Base-by-base conservation (phyloP, 2,113 vertebrate genomes). In the Nothobranchius kuhntae region DNA sequence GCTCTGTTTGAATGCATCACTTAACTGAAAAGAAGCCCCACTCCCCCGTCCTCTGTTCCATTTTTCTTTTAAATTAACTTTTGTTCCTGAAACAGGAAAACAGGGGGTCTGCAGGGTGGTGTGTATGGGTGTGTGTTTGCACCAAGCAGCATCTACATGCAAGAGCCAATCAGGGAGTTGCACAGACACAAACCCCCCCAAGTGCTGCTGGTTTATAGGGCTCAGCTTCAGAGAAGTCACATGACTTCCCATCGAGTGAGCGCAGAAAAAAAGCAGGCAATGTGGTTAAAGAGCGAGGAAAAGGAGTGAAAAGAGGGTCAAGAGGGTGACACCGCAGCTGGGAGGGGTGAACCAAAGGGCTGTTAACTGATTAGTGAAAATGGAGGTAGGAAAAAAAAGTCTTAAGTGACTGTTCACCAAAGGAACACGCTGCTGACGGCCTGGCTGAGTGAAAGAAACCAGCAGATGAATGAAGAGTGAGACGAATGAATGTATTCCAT, bases 161-260 rank as follows among this genome's bases (percentile, higher is more conserved):
- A 54, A 62, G 75, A 84, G 73, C 88, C 86, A 91, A 87, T 90
- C 78, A 76, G 30, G 52, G 69, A 51, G 61, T 73, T 42, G 78
- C 54, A 80, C 56, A 73, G 78, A 75, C 81, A 80, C 72, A 77
- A 90, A 76, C 84, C 90, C 89, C 38, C 89, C 90, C 78, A 87
- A 87, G 83, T 87, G 73, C 85, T 77, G 84, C 85, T 89, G 91
- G 88, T 93, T 92, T 93, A 92, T 93, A 91, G 91, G 88, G 86
- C 91, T 84, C 85, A 65, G 85, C 90, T 93, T 91, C 92, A 92
- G 89, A 91, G 91, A 93, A 93, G 91, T 91, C 92, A 93, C 91
- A 89, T 93, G 92, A 93, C 89, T 93, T 93, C 91, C 92, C 90
- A 91, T 86, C 83, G 78, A 71, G 73, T 36, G 61, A 65, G 79